Percentiles rank a stretch among this genome's conserved stretches.
Conservation (phyloP, 1,140 invertebrate species). For the Caerostris darwini region DNA sequence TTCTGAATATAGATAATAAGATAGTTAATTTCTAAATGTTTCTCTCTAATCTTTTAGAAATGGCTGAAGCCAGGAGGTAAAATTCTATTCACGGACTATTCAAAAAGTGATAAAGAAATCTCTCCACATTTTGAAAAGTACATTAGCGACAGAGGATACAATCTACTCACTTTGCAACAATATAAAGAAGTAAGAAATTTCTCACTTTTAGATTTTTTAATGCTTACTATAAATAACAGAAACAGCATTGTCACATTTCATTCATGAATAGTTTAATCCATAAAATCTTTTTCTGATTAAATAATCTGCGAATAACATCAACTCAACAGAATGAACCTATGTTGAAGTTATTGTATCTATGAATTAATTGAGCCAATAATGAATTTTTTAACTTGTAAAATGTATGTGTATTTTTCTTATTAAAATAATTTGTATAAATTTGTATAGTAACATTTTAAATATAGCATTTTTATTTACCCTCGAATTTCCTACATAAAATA, state of each 20-base stretch:
- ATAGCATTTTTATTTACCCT: background rate
- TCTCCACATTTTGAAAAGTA: conserved; percentile 84
- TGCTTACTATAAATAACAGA: background rate
- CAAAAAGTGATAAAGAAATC: conserved; percentile 84
- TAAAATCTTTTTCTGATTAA: background rate
- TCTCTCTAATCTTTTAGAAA: conserved; percentile 79
- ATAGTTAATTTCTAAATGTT: background rate
- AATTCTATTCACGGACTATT: conserved; percentile 85
- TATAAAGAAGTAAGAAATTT: conserved; percentile 83
- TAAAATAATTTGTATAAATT: background rate
- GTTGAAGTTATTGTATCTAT: background rate
- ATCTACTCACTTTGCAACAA: conserved; percentile 83
- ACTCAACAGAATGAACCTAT: background rate
- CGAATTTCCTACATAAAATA: background rate
- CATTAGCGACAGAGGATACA: conserved; percentile 84
- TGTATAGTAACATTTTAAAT: background rate
- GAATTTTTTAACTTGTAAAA: background rate
- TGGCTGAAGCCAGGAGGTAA: conserved; percentile 85
- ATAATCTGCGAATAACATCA: background rate
- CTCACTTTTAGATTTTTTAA: background rate
- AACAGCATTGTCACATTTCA: background rate
- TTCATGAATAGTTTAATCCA: background rate
- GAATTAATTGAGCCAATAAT: background rate
- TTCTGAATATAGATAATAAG: no score
- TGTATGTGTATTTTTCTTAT: background rate